Evolutionary conservation across 2,888 invertebrate species (phyloP), one percentile per base, ranked within the genome.

Genomic region (Vesta saturnalis): DNA sequence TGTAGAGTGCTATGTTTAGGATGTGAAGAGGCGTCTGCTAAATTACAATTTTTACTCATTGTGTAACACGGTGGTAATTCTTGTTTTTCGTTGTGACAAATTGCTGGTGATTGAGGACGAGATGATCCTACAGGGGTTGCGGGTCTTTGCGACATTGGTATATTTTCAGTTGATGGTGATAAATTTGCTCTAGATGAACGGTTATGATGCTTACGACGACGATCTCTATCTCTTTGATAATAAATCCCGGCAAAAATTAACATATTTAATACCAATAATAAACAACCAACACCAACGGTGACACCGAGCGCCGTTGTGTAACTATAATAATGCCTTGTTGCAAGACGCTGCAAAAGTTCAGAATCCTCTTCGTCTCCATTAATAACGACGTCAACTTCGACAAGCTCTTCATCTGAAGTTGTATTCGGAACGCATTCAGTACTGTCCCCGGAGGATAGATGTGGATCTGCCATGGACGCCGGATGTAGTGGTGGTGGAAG

Each of bases 241-340:
- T 91, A 92, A 76, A 92, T 91, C 1, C 92, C 93, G 1, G 93
- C 92, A 78, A 92, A 93, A 73, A 93, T 92, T 67, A 92, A 83
- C 85, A 91, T 89, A 81, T 92, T 92, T 19, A 92, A 86, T 1
- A 91, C 88, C 18, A 92, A 84, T 22, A 92, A 86, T 73, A 92
- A 88, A 80, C 91, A 92, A 12, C 92, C 92, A 0, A 92, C 90
- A 6, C 91, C 91, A 6, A 92, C 91, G 1, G 93, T 93, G 72
- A 93, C 92, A 0, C 92, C 92, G 58, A 93, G 85, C 1, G 93
- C 93, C 49, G 92, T 91, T 1, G 92, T 92, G 78, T 92, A 92
- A 77, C 91, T 92, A 79, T 88, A 87, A 78, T 87, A 88, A 77
- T 87, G 88, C 52, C 86, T 84, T 0, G 87, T 87, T 5, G 87